phyloP scores from a whole-genome alignment of 2,113 vertebrate species.

The Labeo rohita region DNA sequence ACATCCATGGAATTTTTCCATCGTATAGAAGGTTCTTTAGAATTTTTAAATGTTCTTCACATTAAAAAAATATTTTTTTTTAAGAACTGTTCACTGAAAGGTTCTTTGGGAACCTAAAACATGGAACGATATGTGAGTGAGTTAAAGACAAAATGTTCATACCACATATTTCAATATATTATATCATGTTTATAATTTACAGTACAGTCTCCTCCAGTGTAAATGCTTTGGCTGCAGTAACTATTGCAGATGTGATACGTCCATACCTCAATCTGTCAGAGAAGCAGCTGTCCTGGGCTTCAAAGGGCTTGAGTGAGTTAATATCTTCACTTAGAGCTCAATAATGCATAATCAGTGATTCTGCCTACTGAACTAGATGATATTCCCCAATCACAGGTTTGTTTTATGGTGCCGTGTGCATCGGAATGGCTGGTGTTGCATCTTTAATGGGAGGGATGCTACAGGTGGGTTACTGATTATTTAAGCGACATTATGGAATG shows the following conservation, averaged over 20 bases:
- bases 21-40: no score
- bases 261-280: constrained; percentile 77
- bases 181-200: neutral
- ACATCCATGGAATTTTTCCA: no score
- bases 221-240: constrained; percentile 85
- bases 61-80: no score
- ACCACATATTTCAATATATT: neutral
- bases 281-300: constrained; percentile 77
- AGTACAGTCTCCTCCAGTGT: constrained; percentile 91
- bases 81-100: no score
- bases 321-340: neutral
- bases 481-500: neutral
- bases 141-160: neutral
- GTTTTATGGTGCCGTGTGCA: constrained; percentile 74
- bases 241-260: constrained; percentile 83
- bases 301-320: constrained; percentile 82
- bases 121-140: neutral
- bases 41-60: neutral
- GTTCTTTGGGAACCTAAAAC: no score
- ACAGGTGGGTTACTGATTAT: constrained; percentile 61
- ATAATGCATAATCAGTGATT: neutral
- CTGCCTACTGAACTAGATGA: neutral
- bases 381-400: constrained; percentile 68
- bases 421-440: constrained; percentile 79
- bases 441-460: constrained; percentile 79